These are phyloP conservation scores for Melopsittacus undulatus DNA, from an alignment of 2,797 vertebrate genomes.

Conservation along the genomic window DNA sequence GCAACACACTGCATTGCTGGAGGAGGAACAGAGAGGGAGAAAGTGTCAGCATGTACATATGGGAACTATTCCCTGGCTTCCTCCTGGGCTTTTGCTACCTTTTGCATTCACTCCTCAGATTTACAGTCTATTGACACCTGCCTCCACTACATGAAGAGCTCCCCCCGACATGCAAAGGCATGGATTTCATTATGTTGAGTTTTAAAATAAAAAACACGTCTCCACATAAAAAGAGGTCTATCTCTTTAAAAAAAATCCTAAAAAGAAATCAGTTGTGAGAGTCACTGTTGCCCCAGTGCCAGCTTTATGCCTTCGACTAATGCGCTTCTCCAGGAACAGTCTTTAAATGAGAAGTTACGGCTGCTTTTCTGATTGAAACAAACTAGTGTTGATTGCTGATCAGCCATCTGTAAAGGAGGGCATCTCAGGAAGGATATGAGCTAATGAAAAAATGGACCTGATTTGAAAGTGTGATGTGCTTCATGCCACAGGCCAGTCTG, in stretches of 20 bases:
- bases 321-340: conserved; percentile 70
- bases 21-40: background rate
- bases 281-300: conserved; percentile 58
- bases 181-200: conserved; percentile 19
- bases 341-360: conserved; percentile 80
- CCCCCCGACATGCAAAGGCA: background rate
- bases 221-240: conserved; percentile 25
- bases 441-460: conserved; percentile 91
- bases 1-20: conserved; percentile 4
- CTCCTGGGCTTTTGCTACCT: conserved; percentile 3
- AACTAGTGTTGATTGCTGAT: conserved; percentile 91
- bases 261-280: conserved; percentile 50
- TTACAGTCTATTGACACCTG: conserved; percentile 55
- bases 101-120: conserved; percentile 20
- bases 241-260: conserved; percentile 51
- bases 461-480: conserved; percentile 82
- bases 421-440: conserved; percentile 84
- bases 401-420: conserved; percentile 93
- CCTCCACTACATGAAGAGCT: background rate
- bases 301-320: conserved; percentile 70
- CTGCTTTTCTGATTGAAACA: conserved; percentile 87
- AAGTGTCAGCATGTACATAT: background rate
- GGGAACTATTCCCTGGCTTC: background rate
- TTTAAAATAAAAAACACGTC: conserved; percentile 22
- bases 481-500: conserved; percentile 70